Percentiles rank a stretch among this genome's conserved stretches.
These are phyloP conservation scores for Rhynchopsitta pachyrhyncha DNA, from an alignment of 2,113 vertebrate species.

Conservation along the genomic window DNA sequence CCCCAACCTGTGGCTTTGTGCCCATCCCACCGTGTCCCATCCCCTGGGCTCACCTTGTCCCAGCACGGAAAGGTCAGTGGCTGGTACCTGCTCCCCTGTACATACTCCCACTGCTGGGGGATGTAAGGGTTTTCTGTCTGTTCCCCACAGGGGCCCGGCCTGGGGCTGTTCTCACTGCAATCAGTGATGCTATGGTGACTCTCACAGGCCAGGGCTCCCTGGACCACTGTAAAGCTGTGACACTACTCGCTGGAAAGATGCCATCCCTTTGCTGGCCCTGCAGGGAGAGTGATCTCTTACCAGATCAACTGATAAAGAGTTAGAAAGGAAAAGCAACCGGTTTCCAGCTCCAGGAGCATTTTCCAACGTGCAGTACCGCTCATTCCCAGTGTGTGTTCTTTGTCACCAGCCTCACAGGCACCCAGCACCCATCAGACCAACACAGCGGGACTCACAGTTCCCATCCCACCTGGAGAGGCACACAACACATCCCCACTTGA, in stretches of 20 bases:
- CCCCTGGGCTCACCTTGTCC: background rate
- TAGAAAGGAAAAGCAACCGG: background rate
- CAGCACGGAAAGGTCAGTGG: accelerated
- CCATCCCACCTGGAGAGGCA: accelerated
- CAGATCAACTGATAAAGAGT: background rate
- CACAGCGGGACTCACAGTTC: accelerated
- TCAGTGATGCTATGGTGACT: accelerated
- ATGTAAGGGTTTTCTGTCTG: background rate
- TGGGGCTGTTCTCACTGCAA: accelerated
- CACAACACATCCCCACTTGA: background rate
- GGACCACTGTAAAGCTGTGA: accelerated
- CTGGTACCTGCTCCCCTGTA: background rate
- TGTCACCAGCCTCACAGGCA: accelerated
- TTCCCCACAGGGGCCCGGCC: background rate
- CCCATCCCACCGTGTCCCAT: accelerated
- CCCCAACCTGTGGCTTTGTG: background rate
- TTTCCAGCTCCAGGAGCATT: background rate
- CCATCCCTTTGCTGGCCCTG: background rate
- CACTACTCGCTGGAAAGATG: background rate
- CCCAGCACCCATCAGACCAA: accelerated
- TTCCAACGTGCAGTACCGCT: background rate
- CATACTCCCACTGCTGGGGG: accelerated
- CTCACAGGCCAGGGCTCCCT: background rate
- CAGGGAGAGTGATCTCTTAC: background rate
- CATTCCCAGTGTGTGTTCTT: accelerated